phyloP scores from a whole-genome alignment of 2,797 vertebrate species.

The Fistularia tabacaria region DNA sequence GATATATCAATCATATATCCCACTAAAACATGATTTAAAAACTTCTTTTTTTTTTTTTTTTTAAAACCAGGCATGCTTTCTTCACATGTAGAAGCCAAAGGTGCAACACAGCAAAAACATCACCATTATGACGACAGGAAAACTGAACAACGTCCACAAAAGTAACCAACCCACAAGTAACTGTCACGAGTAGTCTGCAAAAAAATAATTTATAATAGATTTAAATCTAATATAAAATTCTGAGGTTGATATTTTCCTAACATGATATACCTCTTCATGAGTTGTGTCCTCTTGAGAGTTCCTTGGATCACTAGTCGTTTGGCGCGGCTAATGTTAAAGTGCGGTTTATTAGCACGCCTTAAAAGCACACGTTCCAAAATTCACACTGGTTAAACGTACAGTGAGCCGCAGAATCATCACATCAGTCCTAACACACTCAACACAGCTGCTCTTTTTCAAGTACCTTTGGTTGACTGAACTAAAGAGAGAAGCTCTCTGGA shows the following conservation, averaged over 20 bases:
- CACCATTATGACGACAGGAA: slow-evolving; percentile 54
- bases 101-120: slow-evolving; percentile 30
- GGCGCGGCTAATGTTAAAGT: slow-evolving; percentile 15
- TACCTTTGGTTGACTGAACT: slow-evolving; percentile 47
- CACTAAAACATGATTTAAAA: slow-evolving; percentile 39
- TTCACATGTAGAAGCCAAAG: slow-evolving; percentile 24
- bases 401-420: slow-evolving; percentile 21
- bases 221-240: slow-evolving; percentile 24
- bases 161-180: slow-evolving; percentile 11
- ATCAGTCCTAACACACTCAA: slow-evolving; percentile 6
- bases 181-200: slow-evolving; percentile 1
- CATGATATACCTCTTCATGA: slow-evolving; percentile 10
- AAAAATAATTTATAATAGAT: slow-evolving; percentile 14
- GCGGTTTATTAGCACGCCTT: slow-evolving; percentile 6
- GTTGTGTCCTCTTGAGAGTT: slow-evolving; percentile 17
- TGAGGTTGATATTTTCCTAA: slow-evolving; percentile 25
- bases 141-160: slow-evolving; percentile 24
- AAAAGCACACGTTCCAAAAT: slow-evolving; percentile 28
- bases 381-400: slow-evolving; percentile 57
- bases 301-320: slow-evolving; percentile 13
- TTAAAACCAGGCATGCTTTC: slow-evolving; percentile 55
- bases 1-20: slow-evolving; percentile 19
- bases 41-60: slow-evolving; percentile 15
- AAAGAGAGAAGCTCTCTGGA: slow-evolving; percentile 24
- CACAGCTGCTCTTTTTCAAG: slow-evolving; percentile 45